Evolutionary conservation across 2,797 vertebrate genomes (phyloP).

Genomic region (Thamnophis elegans): DNA sequence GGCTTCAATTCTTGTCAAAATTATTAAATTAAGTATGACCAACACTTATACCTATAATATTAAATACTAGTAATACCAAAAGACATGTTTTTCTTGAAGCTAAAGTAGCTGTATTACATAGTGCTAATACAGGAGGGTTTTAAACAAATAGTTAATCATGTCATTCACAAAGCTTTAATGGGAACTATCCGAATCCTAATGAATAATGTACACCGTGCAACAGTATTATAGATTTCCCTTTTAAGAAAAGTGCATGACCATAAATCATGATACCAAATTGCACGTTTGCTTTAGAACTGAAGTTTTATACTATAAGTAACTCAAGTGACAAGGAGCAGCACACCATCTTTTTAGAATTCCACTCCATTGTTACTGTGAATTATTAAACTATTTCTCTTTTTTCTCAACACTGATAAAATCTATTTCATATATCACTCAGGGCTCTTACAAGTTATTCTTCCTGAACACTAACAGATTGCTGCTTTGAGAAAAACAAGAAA

Average conservation of each 20-base stretch:
- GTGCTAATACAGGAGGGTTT: background rate
- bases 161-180: constrained; percentile 26
- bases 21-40: background rate
- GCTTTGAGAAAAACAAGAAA: background rate
- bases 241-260: constrained; percentile 3
- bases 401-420: background rate
- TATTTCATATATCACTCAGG: background rate
- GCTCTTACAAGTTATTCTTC: background rate
- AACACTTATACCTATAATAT: background rate
- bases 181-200: constrained; percentile 3
- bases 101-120: background rate
- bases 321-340: constrained; percentile 9
- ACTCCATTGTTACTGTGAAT: constrained; percentile 9
- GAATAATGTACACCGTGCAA: constrained; percentile 12
- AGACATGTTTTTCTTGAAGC: background rate
- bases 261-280: constrained; percentile 13
- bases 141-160: background rate
- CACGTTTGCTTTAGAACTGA: constrained; percentile 21
- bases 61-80: background rate
- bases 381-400: constrained; percentile 13
- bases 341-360: constrained; percentile 8
- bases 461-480: background rate
- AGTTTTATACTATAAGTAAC: background rate
- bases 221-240: constrained; percentile 15
- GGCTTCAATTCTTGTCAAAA: background rate